Base-by-base conservation (phyloP, 2,888 invertebrate species). In the Buathra laborator region DNA sequence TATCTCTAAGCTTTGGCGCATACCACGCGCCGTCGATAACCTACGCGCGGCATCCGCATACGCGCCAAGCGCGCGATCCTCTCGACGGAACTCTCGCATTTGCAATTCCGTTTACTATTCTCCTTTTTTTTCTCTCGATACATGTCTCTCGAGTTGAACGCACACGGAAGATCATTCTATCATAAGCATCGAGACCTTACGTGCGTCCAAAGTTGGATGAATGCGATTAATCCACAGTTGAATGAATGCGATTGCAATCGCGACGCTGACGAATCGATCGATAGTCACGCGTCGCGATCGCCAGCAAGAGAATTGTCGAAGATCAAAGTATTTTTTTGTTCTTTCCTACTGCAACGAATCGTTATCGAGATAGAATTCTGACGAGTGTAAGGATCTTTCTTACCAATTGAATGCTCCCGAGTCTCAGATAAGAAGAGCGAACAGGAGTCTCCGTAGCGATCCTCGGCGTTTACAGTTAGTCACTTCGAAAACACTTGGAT, bases 391-490 rank as follows among this genome's bases (percentile, higher is more conserved):
- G 37, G 37, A 37, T 37, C 37, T 37, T 37, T 9, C 37, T 37
- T 37, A 37, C 37, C 37, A 37, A 37, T 37, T 9, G 37, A 37
- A 37, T 37, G 37, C 37, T 37, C 37, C 37, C 37, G 37, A 37
- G 5, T 37, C 51, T 70, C 16, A 32, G 66, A n/a, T 14, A 14
- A 59, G 43, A 48, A 62, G n/a, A 80, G 64, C n/a, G 72, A 66
- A 64, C 62, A 16, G 51, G 12, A 64, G 59, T 7, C 19, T 14
- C 2, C 51, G 56, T 14, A 37, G 46, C 62, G 70, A 44, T 14
- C 59, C 4, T 83, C 71, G 32, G 80, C 83, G 88, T 90, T 90
- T 90, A 90, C 90, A 89, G 90, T 90, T 90, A 90, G 86, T 82
- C 80, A 88, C 88, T 89, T 90, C 85, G 87, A 88, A 90, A 88